Conservation (phyloP, 2,888 invertebrate genomes). For the Mimumesa dahlbomi region DNA sequence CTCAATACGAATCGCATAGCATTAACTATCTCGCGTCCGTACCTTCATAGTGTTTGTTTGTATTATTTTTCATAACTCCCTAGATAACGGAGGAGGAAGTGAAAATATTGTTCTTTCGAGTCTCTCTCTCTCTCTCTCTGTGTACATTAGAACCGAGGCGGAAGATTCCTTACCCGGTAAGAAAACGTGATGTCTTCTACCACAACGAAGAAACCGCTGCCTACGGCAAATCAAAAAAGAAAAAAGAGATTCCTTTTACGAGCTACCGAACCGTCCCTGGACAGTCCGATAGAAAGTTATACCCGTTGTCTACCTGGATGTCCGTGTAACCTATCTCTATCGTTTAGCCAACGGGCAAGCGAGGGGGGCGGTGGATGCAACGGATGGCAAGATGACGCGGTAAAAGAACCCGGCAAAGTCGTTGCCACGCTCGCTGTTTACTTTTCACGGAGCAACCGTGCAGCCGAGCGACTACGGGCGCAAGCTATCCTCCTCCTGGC, state of each 20-base stretch:
- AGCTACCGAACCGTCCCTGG: background rate
- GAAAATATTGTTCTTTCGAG: too few species aligned
- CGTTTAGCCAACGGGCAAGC: constrained; percentile 40
- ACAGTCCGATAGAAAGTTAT: constrained; percentile 23
- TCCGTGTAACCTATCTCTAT: constrained; percentile 40
- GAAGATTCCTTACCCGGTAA: too few species aligned
- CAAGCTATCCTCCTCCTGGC: constrained; percentile 32
- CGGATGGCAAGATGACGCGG: constrained; percentile 48
- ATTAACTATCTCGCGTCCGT: too few species aligned
- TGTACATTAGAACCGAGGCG: too few species aligned
- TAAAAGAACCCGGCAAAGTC: constrained; percentile 58
- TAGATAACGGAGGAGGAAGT: too few species aligned
- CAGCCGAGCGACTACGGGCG: constrained; percentile 26
- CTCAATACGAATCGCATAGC: too few species aligned
- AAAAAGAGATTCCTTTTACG: too few species aligned
- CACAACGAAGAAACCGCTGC: too few species aligned
- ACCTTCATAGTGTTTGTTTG: too few species aligned
- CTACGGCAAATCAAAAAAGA: background rate
- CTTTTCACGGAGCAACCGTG: constrained; percentile 67
- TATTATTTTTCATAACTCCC: too few species aligned
- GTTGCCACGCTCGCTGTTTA: constrained; percentile 70
- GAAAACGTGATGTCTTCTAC: too few species aligned
- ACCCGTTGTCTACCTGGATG: constrained; percentile 39
- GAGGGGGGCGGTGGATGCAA: constrained; percentile 43
- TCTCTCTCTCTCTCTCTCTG: too few species aligned